Base-by-base conservation (phyloP, 2,797 vertebrate species). In the Gambusia yucatana region DNA sequence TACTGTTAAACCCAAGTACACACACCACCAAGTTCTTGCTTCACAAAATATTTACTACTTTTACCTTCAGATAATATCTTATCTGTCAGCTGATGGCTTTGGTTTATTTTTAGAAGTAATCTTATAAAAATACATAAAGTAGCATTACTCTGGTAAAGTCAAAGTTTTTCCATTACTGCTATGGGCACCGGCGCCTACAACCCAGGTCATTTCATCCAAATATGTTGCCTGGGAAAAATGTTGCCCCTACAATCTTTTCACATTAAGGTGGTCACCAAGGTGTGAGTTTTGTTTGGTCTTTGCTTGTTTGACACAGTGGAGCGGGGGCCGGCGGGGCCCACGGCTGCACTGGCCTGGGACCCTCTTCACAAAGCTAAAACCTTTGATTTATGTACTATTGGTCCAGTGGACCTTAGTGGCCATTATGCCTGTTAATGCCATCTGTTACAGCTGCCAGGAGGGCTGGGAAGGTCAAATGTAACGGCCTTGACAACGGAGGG, bases 381-480 rank as follows among this genome's bases (percentile, higher is more conserved):
- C 63, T 84, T 61, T 84, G 81, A 88, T 86, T 88, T 76, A 91
- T 85, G 81, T 78, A 63, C 85, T 84, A 81, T 86, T 88, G 83
- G 76, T 87, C 84, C 82, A 84, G 73, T 81, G 73, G 77, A 77
- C 81, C 83, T 85, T 73, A 82, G 52, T 84, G 73, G 69, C 52
- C 79, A 84, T 87, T 87, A 86, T 78, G 72, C 75, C 61, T 84
- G 78, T 81, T 79, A 80, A 76, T 80, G 82, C 47, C 82, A 89
- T 89, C 86, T 72, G 76, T 89, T 82, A 89, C 74, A 86, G 80
- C 80, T 87, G 85, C 81, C 81, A 82, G 63, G 75, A 80, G 76
- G 76, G 28, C 65, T n/a, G 52, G 4, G 70, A 83, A 88, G 82
- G 86, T 88, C 80, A 88, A 71, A 79, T 79, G 81, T 75, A 77